Evolutionary conservation across 1,140 invertebrate species (phyloP), one percentile per base, ranked within the genome.

Genomic region (Galendromus occidentalis): DNA sequence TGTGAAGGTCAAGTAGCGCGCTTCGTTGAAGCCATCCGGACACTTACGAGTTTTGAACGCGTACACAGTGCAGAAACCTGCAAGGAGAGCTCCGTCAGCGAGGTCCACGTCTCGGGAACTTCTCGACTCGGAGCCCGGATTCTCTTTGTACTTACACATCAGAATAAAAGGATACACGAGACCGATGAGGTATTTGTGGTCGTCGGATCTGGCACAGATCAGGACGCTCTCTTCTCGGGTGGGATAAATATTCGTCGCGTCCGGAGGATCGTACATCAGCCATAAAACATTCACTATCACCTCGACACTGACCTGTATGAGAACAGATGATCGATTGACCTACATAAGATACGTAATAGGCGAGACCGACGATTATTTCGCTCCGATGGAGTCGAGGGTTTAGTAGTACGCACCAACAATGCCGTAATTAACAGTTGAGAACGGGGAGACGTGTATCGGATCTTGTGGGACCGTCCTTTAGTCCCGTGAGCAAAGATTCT

Each of bases 21-120:
- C 81, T 72, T 84, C 83, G 74, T 86, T 87, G 73, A 87, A 86
- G 51, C 85, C 85, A 69, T 84, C 85, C 1, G 85, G 85, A 70
- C 85, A 85, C 72, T 85, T 85, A 41, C 82, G 71, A 4, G 85
- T 86, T 73, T 85, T 85, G 67, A 87, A 79, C 28, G 85, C 85
- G 72, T 86, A 87, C 22, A 85, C 77, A 1, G 84, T 86, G 73
- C 84, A 87, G 51, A 77, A 72, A 2, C 76, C 76, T 64, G 64
- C 4, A 39, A 9, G 9, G 33, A 9, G 33, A 39, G 9, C 4
- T 39, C 33, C 33, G 33, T 39, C 33, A 4, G 33, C 33, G 33
- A 39, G n/a, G n/a, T n/a, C n/a, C n/a, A n/a, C n/a, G n/a, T n/a
- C n/a, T n/a, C n/a, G n/a, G n/a, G n/a, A n/a, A n/a, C n/a, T n/a